Conservation (phyloP, 2,113 vertebrate genomes). For the Prunella fulvescens region DNA sequence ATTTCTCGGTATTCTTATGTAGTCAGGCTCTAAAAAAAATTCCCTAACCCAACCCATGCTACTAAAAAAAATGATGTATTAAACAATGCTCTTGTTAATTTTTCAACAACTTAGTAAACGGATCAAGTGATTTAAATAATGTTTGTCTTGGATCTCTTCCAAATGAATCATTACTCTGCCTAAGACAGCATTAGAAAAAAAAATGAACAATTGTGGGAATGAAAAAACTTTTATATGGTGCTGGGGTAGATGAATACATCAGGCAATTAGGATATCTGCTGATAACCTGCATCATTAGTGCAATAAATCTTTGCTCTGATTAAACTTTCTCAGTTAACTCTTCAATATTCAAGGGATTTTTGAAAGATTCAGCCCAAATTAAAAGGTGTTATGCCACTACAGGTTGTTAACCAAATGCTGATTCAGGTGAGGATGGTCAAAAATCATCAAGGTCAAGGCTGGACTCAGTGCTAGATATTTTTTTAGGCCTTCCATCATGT, state of each 20-base stretch:
- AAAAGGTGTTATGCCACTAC: not conserved
- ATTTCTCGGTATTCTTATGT: not conserved
- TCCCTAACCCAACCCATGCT: not conserved
- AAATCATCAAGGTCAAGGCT: not conserved
- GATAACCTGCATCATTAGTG: not conserved
- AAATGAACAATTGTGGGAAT: slow-evolving; percentile 24
- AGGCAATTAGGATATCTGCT: not conserved
- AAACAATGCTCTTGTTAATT: slow-evolving; percentile 5
- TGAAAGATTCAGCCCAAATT: not conserved
- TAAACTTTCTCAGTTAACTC: not conserved
- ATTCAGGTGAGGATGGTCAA: not conserved
- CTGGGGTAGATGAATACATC: not conserved
- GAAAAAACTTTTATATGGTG: not conserved
- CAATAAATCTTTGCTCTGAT: not conserved
- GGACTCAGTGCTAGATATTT: not conserved
- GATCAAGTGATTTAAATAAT: slow-evolving; percentile 35
- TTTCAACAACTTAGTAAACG: slow-evolving; percentile 18
- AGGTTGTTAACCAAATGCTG: not conserved
- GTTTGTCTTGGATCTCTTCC: not conserved
- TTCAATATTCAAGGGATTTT: not conserved
- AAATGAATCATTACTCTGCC: not conserved
- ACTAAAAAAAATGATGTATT: not conserved
- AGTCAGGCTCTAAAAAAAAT: not conserved
- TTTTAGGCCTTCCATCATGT: accelerated
- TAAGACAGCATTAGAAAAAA: not conserved